Base-by-base conservation (phyloP, 2,797 vertebrate genomes). In the Tamandua tetradactyla region DNA sequence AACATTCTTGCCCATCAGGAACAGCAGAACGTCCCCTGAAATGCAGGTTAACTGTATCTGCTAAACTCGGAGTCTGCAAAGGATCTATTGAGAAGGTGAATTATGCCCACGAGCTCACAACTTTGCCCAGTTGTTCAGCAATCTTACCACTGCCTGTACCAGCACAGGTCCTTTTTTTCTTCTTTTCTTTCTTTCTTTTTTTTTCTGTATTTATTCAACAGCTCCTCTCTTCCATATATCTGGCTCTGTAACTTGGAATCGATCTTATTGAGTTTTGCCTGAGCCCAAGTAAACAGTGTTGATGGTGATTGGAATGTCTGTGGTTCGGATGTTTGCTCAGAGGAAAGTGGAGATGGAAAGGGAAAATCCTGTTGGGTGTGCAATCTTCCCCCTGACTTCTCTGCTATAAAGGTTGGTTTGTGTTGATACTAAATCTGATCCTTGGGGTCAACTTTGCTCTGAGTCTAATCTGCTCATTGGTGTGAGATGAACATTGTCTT, bases 401-500 rank as follows among this genome's bases (percentile, higher is more conserved):
- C 52, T 64, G 80, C 87, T 40, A 44, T 84, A 92, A 97, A 92
- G 75, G 87, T 94, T 88, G 94, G 94, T 96, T 95, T 97, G 86
- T 95, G 90, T 94, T 69, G 84, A 91, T 92, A 92, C 82, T 74
- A 92, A 96, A 91, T 87, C 94, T 94, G 91, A 95, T 95, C 93
- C 96, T 96, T 90, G 49, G 42, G 79, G 87, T 96, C 95, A 96
- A 94, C 95, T 95, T 96, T 95, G 91, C 94, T 94, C 94, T 88
- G 64, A 52, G 87, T 97, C 89, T 96, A 95, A 97, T 97, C 97
- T 96, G 96, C 96, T 97, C 97, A 95, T 61, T 95, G 97, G 92
- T 92, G 95, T 97, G 96, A 95, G 91, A 95, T 94, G 96, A 97
- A 89, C 89, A 97, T 97, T 97, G 95, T 95, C 96, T 95, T 96